These are phyloP conservation scores for Morone saxatilis DNA, from an alignment of 2,113 vertebrate species.

Conservation along the genomic window DNA sequence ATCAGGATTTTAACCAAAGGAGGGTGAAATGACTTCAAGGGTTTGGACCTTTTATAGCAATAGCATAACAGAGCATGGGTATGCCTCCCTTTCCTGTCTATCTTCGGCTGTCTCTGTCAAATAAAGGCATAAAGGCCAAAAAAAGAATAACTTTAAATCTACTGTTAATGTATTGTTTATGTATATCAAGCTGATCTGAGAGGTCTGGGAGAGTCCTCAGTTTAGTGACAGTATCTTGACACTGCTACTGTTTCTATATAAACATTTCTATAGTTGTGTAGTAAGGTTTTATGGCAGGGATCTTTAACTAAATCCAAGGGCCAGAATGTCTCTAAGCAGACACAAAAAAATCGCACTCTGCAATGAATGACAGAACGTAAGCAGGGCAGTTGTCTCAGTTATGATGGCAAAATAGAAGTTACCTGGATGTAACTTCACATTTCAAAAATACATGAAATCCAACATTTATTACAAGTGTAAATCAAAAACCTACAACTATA, in stretches of 20 bases:
- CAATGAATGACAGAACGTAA: too few relatives aligned
- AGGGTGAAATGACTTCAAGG: neutral
- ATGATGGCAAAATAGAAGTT: too few relatives aligned
- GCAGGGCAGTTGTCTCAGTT: too few relatives aligned
- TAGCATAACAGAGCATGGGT: neutral
- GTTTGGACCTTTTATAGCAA: neutral
- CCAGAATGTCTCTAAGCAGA: too few relatives aligned
- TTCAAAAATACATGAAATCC: neutral
- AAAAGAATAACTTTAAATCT: neutral
- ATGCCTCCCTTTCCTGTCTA: too few relatives aligned
- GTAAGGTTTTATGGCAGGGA: neutral
- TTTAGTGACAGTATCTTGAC: neutral
- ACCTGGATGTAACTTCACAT: too few relatives aligned
- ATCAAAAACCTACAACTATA: neutral
- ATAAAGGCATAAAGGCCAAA: too few relatives aligned
- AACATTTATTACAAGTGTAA: too few relatives aligned
- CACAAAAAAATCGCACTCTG: too few relatives aligned
- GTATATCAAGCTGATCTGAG: too few relatives aligned
- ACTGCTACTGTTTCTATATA: neutral
- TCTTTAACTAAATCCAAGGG: too few relatives aligned
- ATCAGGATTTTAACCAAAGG: conserved; percentile 12
- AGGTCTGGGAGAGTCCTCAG: neutral
- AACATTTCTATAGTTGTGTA: neutral
- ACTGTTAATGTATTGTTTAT: neutral
- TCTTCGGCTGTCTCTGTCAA: too few relatives aligned